Conservation (phyloP, 2,888 invertebrate species). For the Aleiodes testaceus region DNA sequence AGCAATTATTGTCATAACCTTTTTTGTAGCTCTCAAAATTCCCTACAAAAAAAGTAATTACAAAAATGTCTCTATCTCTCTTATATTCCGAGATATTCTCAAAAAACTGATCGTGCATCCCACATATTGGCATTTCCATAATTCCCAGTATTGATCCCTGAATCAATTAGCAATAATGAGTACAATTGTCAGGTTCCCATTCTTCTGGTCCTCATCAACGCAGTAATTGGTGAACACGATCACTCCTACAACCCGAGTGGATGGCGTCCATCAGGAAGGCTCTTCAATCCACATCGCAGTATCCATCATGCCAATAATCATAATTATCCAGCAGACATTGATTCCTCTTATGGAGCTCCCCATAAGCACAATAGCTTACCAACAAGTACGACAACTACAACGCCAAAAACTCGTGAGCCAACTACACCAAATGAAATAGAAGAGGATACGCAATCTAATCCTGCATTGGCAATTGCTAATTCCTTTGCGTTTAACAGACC, state of each 20-base stretch:
- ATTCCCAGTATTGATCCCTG: neutral
- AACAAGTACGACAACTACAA: conserved; percentile 55
- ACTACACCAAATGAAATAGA: conserved; percentile 47
- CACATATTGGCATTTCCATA: neutral
- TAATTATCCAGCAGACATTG: conserved; percentile 33
- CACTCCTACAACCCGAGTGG: conserved; percentile 62
- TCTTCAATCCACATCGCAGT: conserved; percentile 58
- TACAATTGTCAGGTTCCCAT: conserved; percentile 4
- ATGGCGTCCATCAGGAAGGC: conserved; percentile 66
- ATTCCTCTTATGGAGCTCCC: conserved; percentile 46
- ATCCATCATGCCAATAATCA: conserved; percentile 51
- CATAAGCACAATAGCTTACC: conserved; percentile 36
- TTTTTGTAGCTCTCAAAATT: no score
- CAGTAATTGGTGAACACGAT: conserved; percentile 34
- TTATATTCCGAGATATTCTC: no score
- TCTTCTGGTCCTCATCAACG: conserved; percentile 21
- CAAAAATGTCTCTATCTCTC: no score
- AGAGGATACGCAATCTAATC: conserved; percentile 59
- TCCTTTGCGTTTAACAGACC: conserved; percentile 70
- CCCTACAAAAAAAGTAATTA: no score
- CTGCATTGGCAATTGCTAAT: conserved; percentile 68
- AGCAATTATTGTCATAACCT: no score
- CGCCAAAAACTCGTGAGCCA: conserved; percentile 62
- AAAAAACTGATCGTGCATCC: no score
- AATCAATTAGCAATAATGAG: neutral